These are phyloP conservation scores for Cynopterus brachyotis DNA, from an alignment of 2,113 vertebrate genomes.

Conservation along the genomic window DNA sequence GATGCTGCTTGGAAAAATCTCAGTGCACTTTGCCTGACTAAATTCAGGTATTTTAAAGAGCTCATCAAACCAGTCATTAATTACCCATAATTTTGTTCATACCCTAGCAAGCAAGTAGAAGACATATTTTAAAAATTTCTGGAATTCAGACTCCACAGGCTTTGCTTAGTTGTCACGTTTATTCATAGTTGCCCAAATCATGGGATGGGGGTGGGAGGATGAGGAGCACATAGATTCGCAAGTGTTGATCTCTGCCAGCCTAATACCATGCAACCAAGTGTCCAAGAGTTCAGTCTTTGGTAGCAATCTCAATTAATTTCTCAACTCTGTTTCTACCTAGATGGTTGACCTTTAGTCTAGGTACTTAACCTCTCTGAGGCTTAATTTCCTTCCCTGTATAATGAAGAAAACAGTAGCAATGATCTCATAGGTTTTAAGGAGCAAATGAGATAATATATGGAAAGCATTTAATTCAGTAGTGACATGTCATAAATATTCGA, in stretches of 20 bases:
- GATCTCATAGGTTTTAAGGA: neutral
- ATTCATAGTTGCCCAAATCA: neutral
- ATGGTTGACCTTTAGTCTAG: neutral
- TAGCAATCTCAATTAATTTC: neutral
- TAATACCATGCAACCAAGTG: neutral
- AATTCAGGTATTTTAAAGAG: neutral
- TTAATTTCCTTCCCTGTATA: neutral
- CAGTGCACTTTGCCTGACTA: neutral
- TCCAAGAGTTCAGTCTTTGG: neutral
- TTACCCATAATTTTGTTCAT: neutral
- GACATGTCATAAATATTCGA: neutral
- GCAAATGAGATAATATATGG: neutral
- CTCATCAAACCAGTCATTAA: neutral
- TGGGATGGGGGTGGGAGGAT: neutral
- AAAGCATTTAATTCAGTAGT: neutral
- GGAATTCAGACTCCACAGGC: neutral
- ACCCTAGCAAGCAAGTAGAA: neutral
- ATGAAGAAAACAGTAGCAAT: neutral
- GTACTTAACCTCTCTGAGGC: neutral
- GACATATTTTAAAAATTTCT: neutral
- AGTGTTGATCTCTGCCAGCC: neutral
- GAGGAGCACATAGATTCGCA: neutral
- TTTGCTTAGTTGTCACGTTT: neutral
- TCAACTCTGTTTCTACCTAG: neutral
- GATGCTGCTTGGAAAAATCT: neutral